Evolutionary conservation across 23 tunicate genomes (phyloP), one percentile per base, ranked within the genome.

Genomic region (Styela clava): DNA sequence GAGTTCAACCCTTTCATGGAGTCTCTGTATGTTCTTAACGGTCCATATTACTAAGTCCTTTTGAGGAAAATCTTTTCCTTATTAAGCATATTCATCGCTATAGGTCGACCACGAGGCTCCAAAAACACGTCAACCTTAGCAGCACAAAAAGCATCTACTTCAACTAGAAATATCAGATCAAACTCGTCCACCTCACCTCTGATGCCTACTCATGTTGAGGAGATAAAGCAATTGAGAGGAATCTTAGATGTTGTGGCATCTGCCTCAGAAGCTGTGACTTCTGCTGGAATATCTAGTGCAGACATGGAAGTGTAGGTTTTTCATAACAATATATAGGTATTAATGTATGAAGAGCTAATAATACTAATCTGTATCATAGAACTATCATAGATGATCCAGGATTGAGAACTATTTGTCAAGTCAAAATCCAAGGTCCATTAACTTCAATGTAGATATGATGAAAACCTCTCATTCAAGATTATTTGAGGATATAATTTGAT

Each of bases 31-130:
- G n/a, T n/a, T n/a, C n/a, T n/a, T n/a, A n/a, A n/a, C n/a, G n/a
- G n/a, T n/a, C n/a, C n/a, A n/a, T n/a, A n/a, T n/a, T n/a, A n/a
- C n/a, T n/a, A n/a, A n/a, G n/a, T n/a, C n/a, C n/a, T n/a, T n/a
- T n/a, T n/a, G n/a, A n/a, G n/a, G n/a, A n/a, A n/a, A n/a, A n/a
- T n/a, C n/a, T n/a, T n/a, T n/a, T n/a, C n/a, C n/a, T n/a, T n/a
- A n/a, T n/a, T n/a, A n/a, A n/a, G n/a, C n/a, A n/a, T n/a, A n/a
- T n/a, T n/a, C n/a, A n/a, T n/a, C n/a, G n/a, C n/a, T n/a, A n/a
- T n/a, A 82, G 85, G 85, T 29, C 85, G 85, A 35, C 85, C 85
- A 16, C 78, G 85, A 2, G 85, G 85, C 22, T 82, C 85, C 33
- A 71, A 56, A 37, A 82, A 82, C 7, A 26, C 56, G 33, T 22